Evolutionary conservation across 1,140 invertebrate genomes (phyloP).

Genomic region (Ectropis grisescens): DNA sequence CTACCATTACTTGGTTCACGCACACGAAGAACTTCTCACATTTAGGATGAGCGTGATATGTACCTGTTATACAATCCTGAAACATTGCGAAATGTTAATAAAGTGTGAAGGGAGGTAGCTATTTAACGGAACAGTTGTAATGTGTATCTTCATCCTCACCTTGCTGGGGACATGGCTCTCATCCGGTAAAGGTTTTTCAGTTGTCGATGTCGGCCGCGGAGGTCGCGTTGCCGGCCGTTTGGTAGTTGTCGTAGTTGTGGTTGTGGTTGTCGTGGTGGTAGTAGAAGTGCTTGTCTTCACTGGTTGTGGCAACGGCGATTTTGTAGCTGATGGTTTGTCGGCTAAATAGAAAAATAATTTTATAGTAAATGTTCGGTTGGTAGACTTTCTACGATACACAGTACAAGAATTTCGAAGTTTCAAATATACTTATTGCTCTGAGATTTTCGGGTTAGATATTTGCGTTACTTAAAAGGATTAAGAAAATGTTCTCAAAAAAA

Average conservation of each 20-base stretch:
- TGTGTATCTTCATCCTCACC: too few species aligned
- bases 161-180: conserved; percentile 14
- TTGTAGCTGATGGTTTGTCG: conserved; percentile 20
- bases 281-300: conserved; percentile 12
- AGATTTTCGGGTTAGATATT: too few species aligned
- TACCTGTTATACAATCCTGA: conserved; percentile 66
- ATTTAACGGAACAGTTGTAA: too few species aligned
- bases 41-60: conserved; percentile 72
- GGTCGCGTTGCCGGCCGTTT: conserved; percentile 12
- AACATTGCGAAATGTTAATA: conserved; percentile 6
- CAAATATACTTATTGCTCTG: too few species aligned
- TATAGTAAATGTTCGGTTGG: background rate
- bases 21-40: conserved; percentile 80
- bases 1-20: conserved; percentile 75
- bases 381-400: background rate
- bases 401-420: too few species aligned
- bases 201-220: conserved; percentile 12
- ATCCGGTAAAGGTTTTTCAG: conserved; percentile 13
- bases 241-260: conserved; percentile 19
- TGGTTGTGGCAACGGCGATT: conserved; percentile 11
- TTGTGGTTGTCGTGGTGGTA: conserved; percentile 24
- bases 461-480: too few species aligned
- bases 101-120: too few species aligned
- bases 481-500: too few species aligned
- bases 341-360: conserved; percentile 4